Base-by-base conservation (phyloP, 1,140 invertebrate genomes). In the Drosophila orena region DNA sequence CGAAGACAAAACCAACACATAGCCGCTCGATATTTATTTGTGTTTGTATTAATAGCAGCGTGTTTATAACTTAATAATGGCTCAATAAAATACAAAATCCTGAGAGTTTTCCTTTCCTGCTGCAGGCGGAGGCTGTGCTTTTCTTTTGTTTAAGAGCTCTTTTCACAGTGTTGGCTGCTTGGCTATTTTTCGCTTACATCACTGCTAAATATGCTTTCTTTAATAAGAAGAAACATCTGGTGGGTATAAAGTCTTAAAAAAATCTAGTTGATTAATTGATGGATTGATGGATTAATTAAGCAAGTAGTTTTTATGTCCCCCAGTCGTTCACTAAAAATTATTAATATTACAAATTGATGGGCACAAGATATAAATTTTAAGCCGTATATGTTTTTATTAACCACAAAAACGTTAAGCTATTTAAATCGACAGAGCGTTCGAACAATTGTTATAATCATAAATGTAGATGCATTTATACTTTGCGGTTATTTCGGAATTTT, bases 61-160 rank as follows among this genome's bases (percentile, higher is more conserved):
- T 86, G 83, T 86, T 86, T 86, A 86, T 86, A 86, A 86, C 83
- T 86, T 86, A 86, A 86, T 86, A 86, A 86, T 86, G 83, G 83
- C 79, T 86, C 83, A 89, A 86, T 86, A 86, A 86, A 86, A 88
- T 60, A 81, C 58, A 57, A 74, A 86, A 80, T 68, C 58, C 77
- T 43, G 58, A 59, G 62, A 78, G 85, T 76, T 85, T 84, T 84
- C 77, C 73, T 66, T 86, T 85, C 57, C 62, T 78, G 64, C 83
- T 65, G 64, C 52, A 53, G 66, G 79, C 79, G 34, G 35, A 69
- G 64, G 49, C 61, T 64, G 44, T 50, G 58, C 35, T 61, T 65
- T 65, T 66, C 62, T 38, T 56, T 14, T 22, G 53, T 22, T 22
- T 38, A 49, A 58, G 64, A 64, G 74, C 62, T 46, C 15, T 50